Evolutionary conservation across 2,113 vertebrate genomes (phyloP).

Genomic region (Lasiurus cinereus): DNA sequence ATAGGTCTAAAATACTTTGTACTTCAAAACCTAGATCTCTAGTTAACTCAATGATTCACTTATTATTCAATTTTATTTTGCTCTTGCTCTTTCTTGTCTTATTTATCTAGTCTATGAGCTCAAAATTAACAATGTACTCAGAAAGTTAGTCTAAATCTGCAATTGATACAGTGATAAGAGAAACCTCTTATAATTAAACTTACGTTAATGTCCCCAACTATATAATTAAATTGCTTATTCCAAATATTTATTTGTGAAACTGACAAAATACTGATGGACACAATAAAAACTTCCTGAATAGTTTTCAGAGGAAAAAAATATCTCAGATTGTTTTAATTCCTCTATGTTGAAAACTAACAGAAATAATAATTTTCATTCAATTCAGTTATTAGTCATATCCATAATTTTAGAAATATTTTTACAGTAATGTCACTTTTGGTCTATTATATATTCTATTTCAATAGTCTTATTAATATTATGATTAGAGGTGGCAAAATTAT

Average conservation of each 20-base stretch:
- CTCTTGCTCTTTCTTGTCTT: neutral
- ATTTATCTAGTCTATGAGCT: neutral
- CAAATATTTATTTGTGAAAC: neutral
- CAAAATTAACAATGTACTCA: slow-evolving; percentile 29
- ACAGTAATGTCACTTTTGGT: neutral
- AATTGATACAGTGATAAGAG: neutral
- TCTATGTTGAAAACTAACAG: neutral
- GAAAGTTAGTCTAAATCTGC: neutral
- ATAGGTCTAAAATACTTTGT: slow-evolving; percentile 20
- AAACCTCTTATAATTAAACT: neutral
- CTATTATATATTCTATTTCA: neutral
- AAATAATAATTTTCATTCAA: slow-evolving; percentile 47
- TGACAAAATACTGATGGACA: neutral
- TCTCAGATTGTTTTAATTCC: neutral
- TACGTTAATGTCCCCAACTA: neutral
- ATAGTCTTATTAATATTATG: neutral
- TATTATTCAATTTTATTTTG: slow-evolving; percentile 28
- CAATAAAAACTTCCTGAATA: neutral
- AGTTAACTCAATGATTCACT: neutral
- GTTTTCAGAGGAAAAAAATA: neutral
- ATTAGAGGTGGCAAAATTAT: neutral
- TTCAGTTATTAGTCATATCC: neutral
- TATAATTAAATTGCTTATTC: neutral
- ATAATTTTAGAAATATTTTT: slow-evolving; percentile 4
- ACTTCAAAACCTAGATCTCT: slow-evolving; percentile 17